phyloP scores from a whole-genome alignment of 1,140 invertebrate species.

The Callitettix versicolor region DNA sequence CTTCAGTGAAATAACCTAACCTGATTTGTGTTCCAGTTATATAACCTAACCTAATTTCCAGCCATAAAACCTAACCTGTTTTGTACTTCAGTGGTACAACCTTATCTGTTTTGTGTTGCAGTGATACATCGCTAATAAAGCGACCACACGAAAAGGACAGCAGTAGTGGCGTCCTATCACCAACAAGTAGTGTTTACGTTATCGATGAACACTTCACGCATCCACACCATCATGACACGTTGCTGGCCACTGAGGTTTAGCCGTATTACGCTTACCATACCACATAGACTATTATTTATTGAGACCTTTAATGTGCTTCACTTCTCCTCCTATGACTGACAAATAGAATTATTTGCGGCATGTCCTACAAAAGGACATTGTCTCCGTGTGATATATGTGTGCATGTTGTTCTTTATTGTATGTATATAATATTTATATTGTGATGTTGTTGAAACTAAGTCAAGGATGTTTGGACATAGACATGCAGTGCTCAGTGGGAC shows the following conservation, averaged over 20 bases:
- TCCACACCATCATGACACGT: constrained; percentile 30
- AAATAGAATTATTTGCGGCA: too few species aligned
- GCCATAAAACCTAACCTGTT: too few species aligned
- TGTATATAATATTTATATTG: too few species aligned
- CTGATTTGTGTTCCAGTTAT: too few species aligned
- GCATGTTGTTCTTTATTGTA: constrained; percentile 23
- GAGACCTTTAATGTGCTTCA: constrained; percentile 4
- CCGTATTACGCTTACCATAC: constrained; percentile 8
- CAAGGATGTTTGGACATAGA: too few species aligned
- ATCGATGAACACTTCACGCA: constrained; percentile 46
- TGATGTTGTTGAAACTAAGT: too few species aligned
- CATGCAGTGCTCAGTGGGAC: too few species aligned
- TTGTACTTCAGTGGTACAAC: too few species aligned
- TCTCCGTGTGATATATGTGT: constrained; percentile 28
- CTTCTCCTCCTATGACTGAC: not conserved
- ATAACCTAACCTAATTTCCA: too few species aligned
- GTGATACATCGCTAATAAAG: constrained; percentile 37
- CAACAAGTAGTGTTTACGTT: constrained; percentile 39
- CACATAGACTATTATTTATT: constrained; percentile 6
- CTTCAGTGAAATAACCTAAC: too few species aligned
- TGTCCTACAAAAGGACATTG: constrained; percentile 15
- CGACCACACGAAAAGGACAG: constrained; percentile 35
- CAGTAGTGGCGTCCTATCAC: constrained; percentile 19
- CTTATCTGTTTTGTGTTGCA: constrained; percentile 27
- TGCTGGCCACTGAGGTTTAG: constrained; percentile 53